phyloP scores from a whole-genome alignment of 2,113 vertebrate species.

The Siphamia tubifer region DNA sequence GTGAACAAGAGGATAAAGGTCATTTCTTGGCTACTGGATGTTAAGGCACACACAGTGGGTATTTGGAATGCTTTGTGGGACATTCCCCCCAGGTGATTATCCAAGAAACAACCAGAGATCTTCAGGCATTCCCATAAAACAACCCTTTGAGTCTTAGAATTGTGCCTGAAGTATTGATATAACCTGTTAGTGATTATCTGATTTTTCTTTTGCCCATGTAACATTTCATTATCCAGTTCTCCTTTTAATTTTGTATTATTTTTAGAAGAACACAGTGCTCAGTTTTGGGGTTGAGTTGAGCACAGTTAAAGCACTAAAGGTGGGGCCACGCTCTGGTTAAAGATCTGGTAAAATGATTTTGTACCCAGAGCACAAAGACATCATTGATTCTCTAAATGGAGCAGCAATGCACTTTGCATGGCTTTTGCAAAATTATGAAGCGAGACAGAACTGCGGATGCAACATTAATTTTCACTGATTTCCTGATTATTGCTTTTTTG shows the following conservation, averaged over 20 bases:
- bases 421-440: background rate
- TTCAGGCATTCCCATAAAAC: constrained; percentile 5
- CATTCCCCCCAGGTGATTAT: constrained; percentile 3
- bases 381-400: constrained; percentile 63
- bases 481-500: background rate
- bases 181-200: too few relatives aligned
- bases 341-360: constrained; percentile 70
- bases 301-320: constrained; percentile 8
- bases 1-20: constrained; percentile 48
- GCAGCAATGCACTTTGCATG: constrained; percentile 15
- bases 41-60: background rate
- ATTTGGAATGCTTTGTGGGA: background rate
- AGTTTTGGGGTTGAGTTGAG: constrained; percentile 5
- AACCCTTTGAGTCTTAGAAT: too few relatives aligned
- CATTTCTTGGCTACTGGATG: background rate
- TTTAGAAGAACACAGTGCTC: background rate
- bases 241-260: background rate
- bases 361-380: constrained; percentile 58
- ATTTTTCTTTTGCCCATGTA: too few relatives aligned
- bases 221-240: too few relatives aligned
- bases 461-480: background rate
- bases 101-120: constrained; percentile 2
- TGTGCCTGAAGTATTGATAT: too few relatives aligned
- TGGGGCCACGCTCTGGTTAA: constrained; percentile 10
- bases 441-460: constrained; percentile 22